Base-by-base conservation (phyloP, 2,888 invertebrate genomes). In the Brachypterus glaber region DNA sequence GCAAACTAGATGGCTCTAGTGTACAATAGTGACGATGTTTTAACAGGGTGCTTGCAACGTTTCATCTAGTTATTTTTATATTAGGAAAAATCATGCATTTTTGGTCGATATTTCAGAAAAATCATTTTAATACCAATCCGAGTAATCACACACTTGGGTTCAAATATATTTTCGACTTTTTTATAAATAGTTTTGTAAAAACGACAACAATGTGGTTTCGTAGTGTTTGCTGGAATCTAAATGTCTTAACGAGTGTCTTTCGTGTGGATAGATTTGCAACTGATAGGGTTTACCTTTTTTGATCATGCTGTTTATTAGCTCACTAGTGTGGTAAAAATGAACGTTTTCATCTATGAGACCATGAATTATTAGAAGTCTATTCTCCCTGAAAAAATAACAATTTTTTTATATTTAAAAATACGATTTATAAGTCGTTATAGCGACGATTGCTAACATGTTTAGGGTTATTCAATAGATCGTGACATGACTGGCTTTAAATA, bases 321-420 rank as follows among this genome's bases (percentile, higher is more conserved):
- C 82, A 54, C 88, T 89, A 9, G 95, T 93, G 67, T 98, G 98
- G 51, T 84, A 82, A 66, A 98, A 97, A 65, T 99, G 98, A 1
- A 98, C 98, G 63, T 98, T 99, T 67, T 98, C 98, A 63, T 98
- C 98, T 39, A 93, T 92, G 44, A 97, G 69, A 2, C 98, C 98
- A 64, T 99, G 98, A 51, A 97, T 89, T 25, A 99, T 88, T 12
- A 98, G 70, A 47, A 98, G 68, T 21, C 96, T 77, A 56, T 88
- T 88, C 59, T 88, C 88, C 60, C 85, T 84, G 64, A 0, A 62
- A 63, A 35, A 30, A 39, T 24, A 17, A 11, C 21, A 37, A 30
- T 12, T 33, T 15, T 26, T 30, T 12, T 17, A 29, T 16, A 30
- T n/a, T n/a, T n/a, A n/a, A n/a, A n/a, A n/a, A n/a, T n/a, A n/a